Evolutionary conservation across 2,888 invertebrate genomes (phyloP).

Genomic region (Lithodes maja): DNA sequence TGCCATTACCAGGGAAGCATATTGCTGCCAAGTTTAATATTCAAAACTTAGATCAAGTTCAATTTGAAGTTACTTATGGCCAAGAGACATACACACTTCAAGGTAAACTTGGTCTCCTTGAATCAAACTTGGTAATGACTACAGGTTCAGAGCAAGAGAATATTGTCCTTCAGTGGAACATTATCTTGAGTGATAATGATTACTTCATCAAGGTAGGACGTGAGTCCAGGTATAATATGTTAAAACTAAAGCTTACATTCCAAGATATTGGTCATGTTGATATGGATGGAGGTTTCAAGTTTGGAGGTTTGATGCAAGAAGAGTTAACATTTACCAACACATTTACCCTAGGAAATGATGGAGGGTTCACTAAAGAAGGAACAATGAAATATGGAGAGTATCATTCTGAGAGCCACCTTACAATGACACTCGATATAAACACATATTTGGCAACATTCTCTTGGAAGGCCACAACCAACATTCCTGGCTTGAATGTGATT

Average conservation of each 20-base stretch:
- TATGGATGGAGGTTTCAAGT: slow-evolving; percentile 51
- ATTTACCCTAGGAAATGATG: slow-evolving; percentile 40
- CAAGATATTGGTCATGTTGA: slow-evolving; percentile 39
- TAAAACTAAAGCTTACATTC: slow-evolving; percentile 54
- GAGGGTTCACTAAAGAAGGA: slow-evolving; percentile 42
- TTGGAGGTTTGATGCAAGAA: slow-evolving; percentile 11
- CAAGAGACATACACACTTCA: slow-evolving; percentile 41
- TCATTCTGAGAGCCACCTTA: slow-evolving; percentile 41
- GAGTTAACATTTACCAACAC: slow-evolving; percentile 38
- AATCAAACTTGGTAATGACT: slow-evolving; percentile 38
- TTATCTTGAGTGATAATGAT: slow-evolving; percentile 29
- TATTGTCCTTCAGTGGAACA: slow-evolving; percentile 49
- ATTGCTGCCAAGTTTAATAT: slow-evolving; percentile 61
- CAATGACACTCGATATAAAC: slow-evolving; percentile 24
- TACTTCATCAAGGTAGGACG: slow-evolving; percentile 60
- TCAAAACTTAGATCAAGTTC: slow-evolving; percentile 22
- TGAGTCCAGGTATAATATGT: slow-evolving; percentile 43
- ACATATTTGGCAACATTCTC: slow-evolving; percentile 35
- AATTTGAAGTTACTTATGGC: slow-evolving; percentile 34
- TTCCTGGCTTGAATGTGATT: background rate
- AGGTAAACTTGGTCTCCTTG: slow-evolving; percentile 48
- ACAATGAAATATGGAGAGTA: slow-evolving; percentile 39
- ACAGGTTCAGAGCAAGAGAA: background rate
- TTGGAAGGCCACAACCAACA: slow-evolving; percentile 42
- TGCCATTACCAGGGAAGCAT: slow-evolving; percentile 34